phyloP scores from a whole-genome alignment of 2,113 vertebrate genomes.

The Rutilus rutilus region DNA sequence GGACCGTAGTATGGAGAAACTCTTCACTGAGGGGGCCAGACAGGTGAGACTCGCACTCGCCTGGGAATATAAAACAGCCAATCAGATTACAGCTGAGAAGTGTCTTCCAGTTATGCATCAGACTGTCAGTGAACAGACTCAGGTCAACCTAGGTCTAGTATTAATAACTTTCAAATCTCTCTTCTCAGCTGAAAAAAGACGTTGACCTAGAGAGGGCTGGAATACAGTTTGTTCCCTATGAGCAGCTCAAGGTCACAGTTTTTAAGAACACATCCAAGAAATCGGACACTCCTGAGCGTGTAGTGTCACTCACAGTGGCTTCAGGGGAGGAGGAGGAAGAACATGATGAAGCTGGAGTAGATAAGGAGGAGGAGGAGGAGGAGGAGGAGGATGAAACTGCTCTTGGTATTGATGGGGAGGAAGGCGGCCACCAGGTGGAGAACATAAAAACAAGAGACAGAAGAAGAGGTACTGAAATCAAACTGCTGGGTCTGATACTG shows the following conservation, averaged over 20 bases:
- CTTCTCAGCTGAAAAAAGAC: slow-evolving; percentile 78
- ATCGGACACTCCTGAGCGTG: slow-evolving; percentile 16
- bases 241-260: slow-evolving; percentile 73
- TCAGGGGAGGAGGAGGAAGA: slow-evolving; percentile 41
- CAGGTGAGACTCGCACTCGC: slow-evolving; percentile 66
- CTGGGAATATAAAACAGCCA: not conserved
- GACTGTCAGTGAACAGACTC: not conserved
- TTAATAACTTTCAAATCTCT: not conserved
- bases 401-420: slow-evolving; percentile 43
- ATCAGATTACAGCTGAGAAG: too few species aligned
- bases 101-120: not conserved
- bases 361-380: slow-evolving; percentile 26
- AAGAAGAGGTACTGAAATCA: slow-evolving; percentile 79
- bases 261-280: slow-evolving; percentile 54
- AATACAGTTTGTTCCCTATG: slow-evolving; percentile 79
- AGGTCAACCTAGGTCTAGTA: not conserved
- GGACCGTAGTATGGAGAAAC: slow-evolving; percentile 81
- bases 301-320: slow-evolving; percentile 12
- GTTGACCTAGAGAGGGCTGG: slow-evolving; percentile 78
- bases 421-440: slow-evolving; percentile 63
- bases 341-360: slow-evolving; percentile 40
- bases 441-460: slow-evolving; percentile 71
- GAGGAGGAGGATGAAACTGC: slow-evolving; percentile 50
- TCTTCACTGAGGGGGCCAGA: slow-evolving; percentile 81
- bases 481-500: slow-evolving; percentile 75